phyloP scores from a whole-genome alignment of 2,113 vertebrate species.

The Bucco capensis region DNA sequence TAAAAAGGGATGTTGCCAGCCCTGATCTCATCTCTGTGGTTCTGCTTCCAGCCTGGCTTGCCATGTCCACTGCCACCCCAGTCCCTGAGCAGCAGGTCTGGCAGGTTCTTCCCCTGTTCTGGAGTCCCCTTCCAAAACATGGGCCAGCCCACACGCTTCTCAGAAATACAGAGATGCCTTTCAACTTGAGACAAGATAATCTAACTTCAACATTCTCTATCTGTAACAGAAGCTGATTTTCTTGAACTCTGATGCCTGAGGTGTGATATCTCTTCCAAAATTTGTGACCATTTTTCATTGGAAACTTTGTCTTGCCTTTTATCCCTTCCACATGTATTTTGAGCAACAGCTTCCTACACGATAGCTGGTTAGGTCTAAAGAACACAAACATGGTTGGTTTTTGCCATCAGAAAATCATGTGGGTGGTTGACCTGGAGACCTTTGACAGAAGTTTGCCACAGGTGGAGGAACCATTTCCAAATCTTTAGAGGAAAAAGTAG shows the following conservation, averaged over 20 bases:
- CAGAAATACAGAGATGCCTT: not conserved
- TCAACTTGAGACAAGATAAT: not conserved
- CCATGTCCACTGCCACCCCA: accelerated
- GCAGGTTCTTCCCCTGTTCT: not conserved
- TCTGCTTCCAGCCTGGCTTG: not conserved
- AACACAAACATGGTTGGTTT: not conserved
- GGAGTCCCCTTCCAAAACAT: accelerated
- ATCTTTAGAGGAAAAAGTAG: not conserved
- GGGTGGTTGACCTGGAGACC: not conserved
- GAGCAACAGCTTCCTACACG: not conserved
- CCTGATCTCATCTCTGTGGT: not conserved
- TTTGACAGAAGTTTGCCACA: not conserved
- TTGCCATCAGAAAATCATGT: not conserved
- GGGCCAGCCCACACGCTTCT: accelerated
- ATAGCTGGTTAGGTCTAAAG: not conserved
- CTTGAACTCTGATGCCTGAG: not conserved
- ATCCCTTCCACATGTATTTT: not conserved
- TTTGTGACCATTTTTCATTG: not conserved
- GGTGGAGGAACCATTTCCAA: not conserved
- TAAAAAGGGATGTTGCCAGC: not conserved
- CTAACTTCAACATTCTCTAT: not conserved
- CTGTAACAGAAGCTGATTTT: not conserved
- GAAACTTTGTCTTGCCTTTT: not conserved
- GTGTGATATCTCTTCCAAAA: not conserved
- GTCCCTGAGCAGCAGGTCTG: not conserved